Evolutionary conservation across 1,140 invertebrate species (phyloP).

Genomic region (Saccostrea glomerata): DNA sequence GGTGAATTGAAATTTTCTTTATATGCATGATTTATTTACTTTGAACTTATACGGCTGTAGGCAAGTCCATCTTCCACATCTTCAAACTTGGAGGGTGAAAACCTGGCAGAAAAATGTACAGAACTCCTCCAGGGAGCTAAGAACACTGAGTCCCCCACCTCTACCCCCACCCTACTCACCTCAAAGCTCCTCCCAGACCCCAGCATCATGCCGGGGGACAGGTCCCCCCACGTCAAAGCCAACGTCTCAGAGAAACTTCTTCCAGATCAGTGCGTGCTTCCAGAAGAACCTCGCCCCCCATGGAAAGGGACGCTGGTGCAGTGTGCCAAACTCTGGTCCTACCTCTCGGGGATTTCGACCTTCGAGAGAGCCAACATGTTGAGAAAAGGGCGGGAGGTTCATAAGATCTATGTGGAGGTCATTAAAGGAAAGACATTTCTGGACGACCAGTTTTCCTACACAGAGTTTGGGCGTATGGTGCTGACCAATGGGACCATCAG

Average conservation of each 20-base stretch:
- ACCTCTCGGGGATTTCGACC: slow-evolving; percentile 69
- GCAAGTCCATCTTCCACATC: slow-evolving; percentile 28
- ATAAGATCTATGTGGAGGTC: slow-evolving; percentile 75
- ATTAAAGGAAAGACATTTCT: slow-evolving; percentile 74
- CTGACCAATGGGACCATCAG: slow-evolving; percentile 72
- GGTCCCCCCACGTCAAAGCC: slow-evolving; percentile 1
- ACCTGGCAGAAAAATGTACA: slow-evolving; percentile 28
- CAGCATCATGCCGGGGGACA: neutral
- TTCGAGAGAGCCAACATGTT: slow-evolving; percentile 74
- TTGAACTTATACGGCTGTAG: slow-evolving; percentile 25
- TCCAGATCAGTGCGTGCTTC: slow-evolving; percentile 15
- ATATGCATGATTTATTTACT: slow-evolving; percentile 28
- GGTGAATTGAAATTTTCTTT: slow-evolving; percentile 6
- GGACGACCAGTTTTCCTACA: slow-evolving; percentile 73
- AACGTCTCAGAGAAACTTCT: neutral
- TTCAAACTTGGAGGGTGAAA: slow-evolving; percentile 13
- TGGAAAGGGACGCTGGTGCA: slow-evolving; percentile 71
- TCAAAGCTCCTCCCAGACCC: slow-evolving; percentile 1
- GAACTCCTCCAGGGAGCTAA: neutral
- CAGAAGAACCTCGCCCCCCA: slow-evolving; percentile 55
- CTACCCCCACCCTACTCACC: neutral
- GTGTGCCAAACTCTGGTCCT: slow-evolving; percentile 70
- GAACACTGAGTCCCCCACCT: neutral
- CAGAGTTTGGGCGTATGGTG: slow-evolving; percentile 74
- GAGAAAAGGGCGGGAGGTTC: slow-evolving; percentile 73